Conservation (phyloP, 2,888 invertebrate genomes). For the Eilema griseolum region DNA sequence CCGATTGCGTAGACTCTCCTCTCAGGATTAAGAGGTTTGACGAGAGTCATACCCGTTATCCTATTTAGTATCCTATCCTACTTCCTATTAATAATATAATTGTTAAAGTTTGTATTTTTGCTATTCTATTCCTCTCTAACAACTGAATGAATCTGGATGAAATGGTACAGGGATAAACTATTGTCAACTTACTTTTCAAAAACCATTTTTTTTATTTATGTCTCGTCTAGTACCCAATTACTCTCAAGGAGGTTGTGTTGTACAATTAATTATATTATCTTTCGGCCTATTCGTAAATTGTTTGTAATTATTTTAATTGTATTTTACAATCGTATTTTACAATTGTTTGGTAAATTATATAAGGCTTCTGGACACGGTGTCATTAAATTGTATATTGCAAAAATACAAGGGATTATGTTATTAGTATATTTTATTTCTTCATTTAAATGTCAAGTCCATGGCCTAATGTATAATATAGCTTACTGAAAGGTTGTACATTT, state of each 20-base stretch:
- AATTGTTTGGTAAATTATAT: slow-evolving; percentile 31
- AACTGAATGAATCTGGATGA: too few species aligned
- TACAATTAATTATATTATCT: slow-evolving; percentile 5
- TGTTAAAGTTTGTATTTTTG: too few species aligned
- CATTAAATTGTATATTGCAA: slow-evolving; percentile 28
- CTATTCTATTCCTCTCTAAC: too few species aligned
- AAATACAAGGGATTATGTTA: slow-evolving; percentile 24
- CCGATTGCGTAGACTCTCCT: too few species aligned
- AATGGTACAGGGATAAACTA: too few species aligned
- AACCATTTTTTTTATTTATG: too few species aligned
- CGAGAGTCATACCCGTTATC: too few species aligned
- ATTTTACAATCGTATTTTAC: too few species aligned
- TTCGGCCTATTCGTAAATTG: slow-evolving; percentile 35
- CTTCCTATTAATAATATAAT: too few species aligned
- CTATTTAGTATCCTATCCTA: too few species aligned
- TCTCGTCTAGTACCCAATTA: background rate
- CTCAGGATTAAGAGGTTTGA: too few species aligned
- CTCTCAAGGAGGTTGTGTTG: slow-evolving; percentile 24
- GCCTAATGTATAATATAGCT: background rate
- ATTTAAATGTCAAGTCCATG: slow-evolving; percentile 47
- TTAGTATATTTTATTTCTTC: slow-evolving; percentile 13
- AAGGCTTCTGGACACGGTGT: slow-evolving; percentile 20
- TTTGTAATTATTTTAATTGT: slow-evolving; percentile 34
- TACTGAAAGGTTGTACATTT: background rate
- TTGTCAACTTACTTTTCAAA: too few species aligned